Base-by-base conservation (phyloP, 2,797 vertebrate species). In the Mormyrus hasselquistii region DNA sequence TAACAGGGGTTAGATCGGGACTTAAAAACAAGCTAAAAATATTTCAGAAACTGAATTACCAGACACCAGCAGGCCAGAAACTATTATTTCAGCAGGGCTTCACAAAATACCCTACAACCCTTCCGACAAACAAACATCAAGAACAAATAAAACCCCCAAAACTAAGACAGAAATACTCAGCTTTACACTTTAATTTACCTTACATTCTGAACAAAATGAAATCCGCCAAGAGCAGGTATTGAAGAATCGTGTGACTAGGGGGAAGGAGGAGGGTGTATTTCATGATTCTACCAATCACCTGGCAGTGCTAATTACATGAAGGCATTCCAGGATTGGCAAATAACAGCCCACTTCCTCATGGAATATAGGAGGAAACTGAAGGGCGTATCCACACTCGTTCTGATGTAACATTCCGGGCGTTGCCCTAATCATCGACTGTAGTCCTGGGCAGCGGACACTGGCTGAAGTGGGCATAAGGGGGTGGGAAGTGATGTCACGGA, bases 231-330 rank as follows among this genome's bases (percentile, higher is more conserved):
- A 50, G 44, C 25, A 7, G 85, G 52, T 19, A 86, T 29, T 87
- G 50, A 87, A 87, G 5, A 53, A 86, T 7, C 12, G 50, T 53
- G 49, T 6, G 49, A 86, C 47, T 53, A 87, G 88, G 41, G 5
- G 52, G 1, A 84, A 8, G 88, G 59, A 91, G 89, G 89, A 4
- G 41, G 85, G 59, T 85, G 29, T 88, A 90, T 90, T 92, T 69
- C 38, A 90, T 19, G 88, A 85, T 84, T 93, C 92, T 88, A 57
- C 89, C 91, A 93, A 92, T 92, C 92, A 92, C 89, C 47, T 91
- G 69, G 90, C 90, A 88, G 88, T 91, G 91, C 86, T 92, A 93
- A 94, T 94, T 92, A 92, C 90, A 94, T 5, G 69, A 90, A 92
- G 84, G 89, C 16, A 6, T 91, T 85, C 91, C 88, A 65, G 90